Conservation (phyloP, 1,140 invertebrate genomes). For the Chironomus striatipennis region DNA sequence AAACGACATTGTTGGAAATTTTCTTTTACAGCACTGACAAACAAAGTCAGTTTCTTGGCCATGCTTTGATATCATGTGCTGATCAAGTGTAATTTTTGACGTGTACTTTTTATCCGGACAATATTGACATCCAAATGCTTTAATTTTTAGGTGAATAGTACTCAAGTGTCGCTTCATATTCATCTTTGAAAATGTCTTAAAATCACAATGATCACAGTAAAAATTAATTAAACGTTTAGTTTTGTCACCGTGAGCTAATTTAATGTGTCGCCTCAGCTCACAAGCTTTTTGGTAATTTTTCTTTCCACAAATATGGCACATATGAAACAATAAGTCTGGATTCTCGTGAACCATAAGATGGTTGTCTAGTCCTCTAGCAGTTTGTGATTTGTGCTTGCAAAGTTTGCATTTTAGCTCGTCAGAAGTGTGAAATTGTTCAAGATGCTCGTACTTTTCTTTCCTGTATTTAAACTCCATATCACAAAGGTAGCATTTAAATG, state of each 20-base stretch:
- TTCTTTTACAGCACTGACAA: neutral
- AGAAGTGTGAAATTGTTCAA: neutral
- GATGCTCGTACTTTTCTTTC: neutral
- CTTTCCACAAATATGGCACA: neutral
- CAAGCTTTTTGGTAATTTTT: neutral
- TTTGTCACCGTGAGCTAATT: neutral
- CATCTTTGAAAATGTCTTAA: constrained; percentile 9
- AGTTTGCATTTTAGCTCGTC: neutral
- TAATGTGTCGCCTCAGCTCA: neutral
- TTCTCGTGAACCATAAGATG: neutral
- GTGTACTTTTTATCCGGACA: neutral
- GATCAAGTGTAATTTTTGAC: neutral
- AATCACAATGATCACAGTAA: neutral
- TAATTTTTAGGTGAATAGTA: neutral
- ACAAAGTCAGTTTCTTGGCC: neutral
- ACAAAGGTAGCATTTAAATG: neutral
- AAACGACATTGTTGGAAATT: neutral
- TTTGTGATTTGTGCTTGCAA: neutral
- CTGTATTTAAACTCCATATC: neutral
- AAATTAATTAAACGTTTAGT: neutral
- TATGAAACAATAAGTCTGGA: neutral
- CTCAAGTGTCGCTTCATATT: neutral
- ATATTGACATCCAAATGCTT: neutral
- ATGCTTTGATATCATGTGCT: neutral
- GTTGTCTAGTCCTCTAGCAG: neutral